Evolutionary conservation across 2,113 vertebrate species (phyloP), one percentile per base, ranked within the genome.

Genomic region (Pluvialis apricaria): DNA sequence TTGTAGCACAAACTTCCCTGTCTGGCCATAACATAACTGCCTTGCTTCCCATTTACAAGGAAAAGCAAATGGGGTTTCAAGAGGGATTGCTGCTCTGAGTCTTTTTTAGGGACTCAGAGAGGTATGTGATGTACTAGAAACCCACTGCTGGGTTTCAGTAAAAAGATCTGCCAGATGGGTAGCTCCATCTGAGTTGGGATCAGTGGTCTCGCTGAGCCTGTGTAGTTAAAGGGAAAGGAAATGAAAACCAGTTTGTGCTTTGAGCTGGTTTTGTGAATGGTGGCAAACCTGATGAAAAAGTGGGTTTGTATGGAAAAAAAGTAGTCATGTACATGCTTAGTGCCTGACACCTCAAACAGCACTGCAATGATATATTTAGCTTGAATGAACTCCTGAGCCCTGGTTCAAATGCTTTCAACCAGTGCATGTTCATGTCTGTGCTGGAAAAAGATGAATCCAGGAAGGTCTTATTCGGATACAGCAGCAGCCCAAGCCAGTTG

Each of bases 301-400:
- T 45, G 19, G 8, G 21, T 52, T 76, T 45, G 32, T 31, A 44
- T 42, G 61, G 79, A 57, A 85, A 91, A 77, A 54, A 58, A 21
- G 19, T 26, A 60, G 72, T 64, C 76, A 60, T 44, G 62, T 72
- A 57, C 55, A 57, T 85, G 22, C n/a, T 90, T 77, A 61, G 70
- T 54, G 58, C 72, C 89, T 76, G 71, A 83, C 36, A 78, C 49
- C n/a, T 60, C 4, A 4, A 51, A 88, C 60, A 81, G 86, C 60
- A 44, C 66, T 29, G 54, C 82, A 93, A 34, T n/a, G 86, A 89
- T 93, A 90, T 86, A 86, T 94, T 95, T 97, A 96, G 92, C 89
- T 81, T 82, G 47, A 93, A 91, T 52, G 77, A 95, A 87, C 77
- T 79, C 44, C 38, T 21, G 73, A 94, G 91, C 57, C 24, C 62